phyloP scores from a whole-genome alignment of 2,113 vertebrate genomes.

The Henicopernis longicauda region DNA sequence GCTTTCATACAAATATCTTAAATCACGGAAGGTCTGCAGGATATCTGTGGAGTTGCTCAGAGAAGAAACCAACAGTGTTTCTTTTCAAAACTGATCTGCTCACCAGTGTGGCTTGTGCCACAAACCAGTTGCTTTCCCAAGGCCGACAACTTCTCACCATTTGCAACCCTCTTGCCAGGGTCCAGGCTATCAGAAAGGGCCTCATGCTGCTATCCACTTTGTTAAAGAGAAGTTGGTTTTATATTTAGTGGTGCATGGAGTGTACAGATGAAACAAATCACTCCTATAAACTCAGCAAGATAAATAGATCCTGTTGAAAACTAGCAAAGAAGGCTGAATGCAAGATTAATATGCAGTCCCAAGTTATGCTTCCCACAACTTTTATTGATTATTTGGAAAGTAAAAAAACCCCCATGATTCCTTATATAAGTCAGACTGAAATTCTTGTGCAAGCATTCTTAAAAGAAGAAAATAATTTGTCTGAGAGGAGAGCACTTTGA shows the following conservation, averaged over 20 bases:
- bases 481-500: conserved; percentile 7
- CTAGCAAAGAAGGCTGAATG: conserved; percentile 57
- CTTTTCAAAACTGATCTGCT: neutral
- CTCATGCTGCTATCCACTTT: conserved; percentile 64
- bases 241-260: conserved; percentile 68
- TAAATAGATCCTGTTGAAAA: conserved; percentile 68
- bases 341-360: conserved; percentile 76
- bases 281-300: conserved; percentile 63
- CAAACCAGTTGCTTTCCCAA: neutral
- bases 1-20: neutral
- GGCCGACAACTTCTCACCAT: neutral
- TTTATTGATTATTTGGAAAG: conserved; percentile 71
- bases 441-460: conserved; percentile 50
- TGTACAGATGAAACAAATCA: conserved; percentile 70
- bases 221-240: conserved; percentile 72
- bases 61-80: neutral
- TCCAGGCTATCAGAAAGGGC: conserved; percentile 7
- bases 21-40: neutral
- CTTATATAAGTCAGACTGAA: conserved; percentile 58
- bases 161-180: conserved; percentile 3
- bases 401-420: conserved; percentile 34
- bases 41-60: neutral
- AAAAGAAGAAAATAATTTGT: conserved; percentile 52
- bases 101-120: neutral
- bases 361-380: conserved; percentile 68